phyloP scores from a whole-genome alignment of 2,888 invertebrate genomes.

The Neocrepidodera transversa region DNA sequence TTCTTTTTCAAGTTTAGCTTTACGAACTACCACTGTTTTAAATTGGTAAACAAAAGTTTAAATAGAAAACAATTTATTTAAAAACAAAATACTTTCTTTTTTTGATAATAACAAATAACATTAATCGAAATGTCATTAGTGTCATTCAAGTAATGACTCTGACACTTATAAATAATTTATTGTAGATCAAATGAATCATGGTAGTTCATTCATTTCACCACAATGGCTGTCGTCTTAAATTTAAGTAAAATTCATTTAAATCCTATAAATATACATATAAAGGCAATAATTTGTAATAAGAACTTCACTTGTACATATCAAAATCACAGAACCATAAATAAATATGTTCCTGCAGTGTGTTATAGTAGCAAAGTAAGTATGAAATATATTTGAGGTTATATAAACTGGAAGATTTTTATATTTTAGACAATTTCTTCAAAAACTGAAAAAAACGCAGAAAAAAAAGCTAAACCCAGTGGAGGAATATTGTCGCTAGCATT shows the following conservation, averaged over 20 bases:
- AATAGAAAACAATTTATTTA: no score
- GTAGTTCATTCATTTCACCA: constrained; percentile 36
- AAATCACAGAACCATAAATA: constrained; percentile 37
- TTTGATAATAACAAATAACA: no score
- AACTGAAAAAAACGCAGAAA: constrained; percentile 40
- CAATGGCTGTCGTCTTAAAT: constrained; percentile 47
- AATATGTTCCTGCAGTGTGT: constrained; percentile 36
- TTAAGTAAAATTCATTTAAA: constrained; percentile 48
- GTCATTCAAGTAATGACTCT: no score
- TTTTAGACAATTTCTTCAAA: constrained; percentile 43
- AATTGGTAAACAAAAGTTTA: no score
- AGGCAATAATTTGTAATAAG: constrained; percentile 39
- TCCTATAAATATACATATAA: constrained; percentile 44
- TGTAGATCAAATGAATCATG: constrained; percentile 18
- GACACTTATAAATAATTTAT: no score
- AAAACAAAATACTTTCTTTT: no score
- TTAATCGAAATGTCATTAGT: no score
- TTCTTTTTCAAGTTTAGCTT: no score
- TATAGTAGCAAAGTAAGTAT: constrained; percentile 46
- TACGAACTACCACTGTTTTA: no score
- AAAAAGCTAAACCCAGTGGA: constrained; percentile 40
- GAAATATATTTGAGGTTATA: constrained; percentile 29
- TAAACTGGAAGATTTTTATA: constrained; percentile 16
- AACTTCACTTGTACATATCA: constrained; percentile 42
- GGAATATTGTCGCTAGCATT: constrained; percentile 51